Evolutionary conservation across 2,797 vertebrate species (phyloP), one percentile per base, ranked within the genome.

Genomic region (Siniperca scherzeri): DNA sequence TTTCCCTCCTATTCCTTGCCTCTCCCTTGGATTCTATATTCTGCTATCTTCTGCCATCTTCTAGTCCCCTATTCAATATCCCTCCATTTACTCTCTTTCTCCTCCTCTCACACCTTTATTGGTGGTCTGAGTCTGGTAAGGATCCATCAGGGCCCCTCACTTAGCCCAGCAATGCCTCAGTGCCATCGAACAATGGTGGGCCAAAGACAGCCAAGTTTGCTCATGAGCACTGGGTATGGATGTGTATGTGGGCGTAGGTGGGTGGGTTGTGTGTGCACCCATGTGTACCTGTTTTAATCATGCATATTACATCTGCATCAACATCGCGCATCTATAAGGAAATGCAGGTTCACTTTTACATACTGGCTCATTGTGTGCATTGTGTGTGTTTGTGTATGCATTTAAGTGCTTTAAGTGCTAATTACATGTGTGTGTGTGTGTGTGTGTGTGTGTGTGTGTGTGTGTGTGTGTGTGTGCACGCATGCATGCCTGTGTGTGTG

Each of bases 91-190:
- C 83, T 85, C 77, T 80, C 44, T 71, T 55, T 84, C 76, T 70
- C 81, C 78, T 82, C 76, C 75, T 78, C 91, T 89, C 89, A 77
- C 87, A 90, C 89, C 95, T 95, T 83, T 93, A 94, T 70, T 91
- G 96, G 96, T 96, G 96, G 96, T 96, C 96, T 81, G 72, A 81
- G 50, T 87, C 88, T 91, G 91, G 92, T 92, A 93, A 89, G 89
- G 87, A 94, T 95, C 94, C 93, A 95, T 96, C 95, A 94, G 96
- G 96, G 95, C 82, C 96, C 95, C 94, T 94, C 91, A 96, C 93
- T 95, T 91, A 94, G 89, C 91, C 91, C 74, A 21, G 83, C 52
- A 70, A 93, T 86, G 95, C 95, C 81, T 96, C 94, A 94, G 90
- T 87, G 94, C 86, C 80, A 66, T 36, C 57, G 90, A 93, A 95